Base-by-base conservation (phyloP, 2,888 invertebrate genomes). In the Petrolisthes cinctipes region DNA sequence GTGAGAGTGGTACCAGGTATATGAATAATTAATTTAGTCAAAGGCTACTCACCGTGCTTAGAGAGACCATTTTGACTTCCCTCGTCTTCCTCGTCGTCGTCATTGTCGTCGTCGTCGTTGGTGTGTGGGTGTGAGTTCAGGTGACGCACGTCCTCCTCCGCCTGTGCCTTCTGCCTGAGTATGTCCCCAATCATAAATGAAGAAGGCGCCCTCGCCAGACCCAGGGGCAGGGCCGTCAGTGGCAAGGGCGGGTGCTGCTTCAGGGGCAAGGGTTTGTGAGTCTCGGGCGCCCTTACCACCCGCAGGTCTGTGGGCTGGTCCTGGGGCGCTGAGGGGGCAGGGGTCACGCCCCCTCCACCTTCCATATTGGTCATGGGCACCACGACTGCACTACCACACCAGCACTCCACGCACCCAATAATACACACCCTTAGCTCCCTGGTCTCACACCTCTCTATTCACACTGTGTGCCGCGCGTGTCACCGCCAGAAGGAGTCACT, bases 101-200 rank as follows among this genome's bases (percentile, higher is more conserved):
- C 78, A 5, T 85, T 79, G 6, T 85, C 85, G 4, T 53, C 85
- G n/a, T 73, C 85, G 4, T 73, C 73, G 56, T 57, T 75, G 9
- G 76, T 66, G 71, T 85, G 51, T 11, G 56, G 73, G 82, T 76
- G 53, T 20, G 37, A 37, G 81, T 56, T 81, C 6, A n/a, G 80
- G 20, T 73, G 82, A 20, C 20, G 7, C 53, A 14, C 68, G 14
- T 68, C 57, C 17, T 20, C 73, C 68, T 51, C 82, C 54, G n/a
- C 86, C 83, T 86, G 83, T 4, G 56, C 86, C 68, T 86, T 86
- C 83, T 86, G 86, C 11, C 86, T 57, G 51, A 90, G 87, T 80
- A 90, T 90, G 71, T 90, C 90, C 4, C 90, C 90, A 71, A 90
- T 90, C 90, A 89, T 90, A 85, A 90, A 90, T 78, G 89, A 87